Conservation (phyloP, 2,797 vertebrate species). For the Sparus aurata region DNA sequence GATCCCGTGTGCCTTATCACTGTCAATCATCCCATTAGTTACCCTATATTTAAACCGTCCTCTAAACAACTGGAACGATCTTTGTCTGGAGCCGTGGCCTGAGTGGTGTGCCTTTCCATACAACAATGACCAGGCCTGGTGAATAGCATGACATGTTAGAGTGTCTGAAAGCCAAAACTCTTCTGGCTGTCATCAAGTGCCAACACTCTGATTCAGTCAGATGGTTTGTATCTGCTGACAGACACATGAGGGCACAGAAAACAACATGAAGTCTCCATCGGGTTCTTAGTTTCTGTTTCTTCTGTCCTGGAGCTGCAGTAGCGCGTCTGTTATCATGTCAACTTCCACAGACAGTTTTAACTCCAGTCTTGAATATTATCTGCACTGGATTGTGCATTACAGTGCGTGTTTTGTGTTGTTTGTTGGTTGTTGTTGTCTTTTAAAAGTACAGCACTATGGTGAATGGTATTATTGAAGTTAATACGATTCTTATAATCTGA, state of each 20-base stretch:
- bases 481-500: background rate
- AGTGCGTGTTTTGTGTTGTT: background rate
- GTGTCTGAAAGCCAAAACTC: background rate
- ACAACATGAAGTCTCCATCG: background rate
- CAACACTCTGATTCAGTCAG: background rate
- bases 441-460: background rate
- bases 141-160: background rate
- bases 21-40: background rate
- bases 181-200: background rate
- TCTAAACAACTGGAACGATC: slow-evolving; percentile 30
- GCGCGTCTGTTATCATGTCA: background rate
- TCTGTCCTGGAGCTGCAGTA: background rate
- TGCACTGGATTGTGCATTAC: background rate
- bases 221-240: background rate
- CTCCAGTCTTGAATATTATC: background rate
- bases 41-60: slow-evolving; percentile 9
- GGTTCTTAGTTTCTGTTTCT: background rate
- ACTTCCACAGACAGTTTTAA: background rate
- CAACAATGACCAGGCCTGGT: slow-evolving; percentile 16
- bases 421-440: background rate
- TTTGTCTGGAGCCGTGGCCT: slow-evolving; percentile 10
- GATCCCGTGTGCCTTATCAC: slow-evolving; percentile 32
- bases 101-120: slow-evolving; percentile 20
- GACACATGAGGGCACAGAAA: background rate
- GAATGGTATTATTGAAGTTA: background rate